These are phyloP conservation scores for Drosophila formosana DNA, from an alignment of 2,888 invertebrate genomes.

Conservation along the genomic window DNA sequence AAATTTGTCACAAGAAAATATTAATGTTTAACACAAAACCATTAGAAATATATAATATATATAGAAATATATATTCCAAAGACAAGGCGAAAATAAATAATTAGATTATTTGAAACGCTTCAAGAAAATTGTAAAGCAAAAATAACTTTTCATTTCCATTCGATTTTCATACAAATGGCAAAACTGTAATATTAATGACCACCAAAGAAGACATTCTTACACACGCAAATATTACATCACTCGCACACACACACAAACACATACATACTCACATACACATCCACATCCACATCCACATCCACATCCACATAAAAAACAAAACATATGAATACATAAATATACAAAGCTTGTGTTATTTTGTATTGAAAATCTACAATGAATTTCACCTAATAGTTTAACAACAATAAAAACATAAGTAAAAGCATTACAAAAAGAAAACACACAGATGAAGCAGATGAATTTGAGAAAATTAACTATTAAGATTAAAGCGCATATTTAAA, in stretches of 20 bases:
- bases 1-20: slow-evolving; percentile 71
- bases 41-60: slow-evolving; percentile 40
- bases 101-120: slow-evolving; percentile 52
- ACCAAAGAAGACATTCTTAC: slow-evolving; percentile 38
- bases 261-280: slow-evolving; percentile 1
- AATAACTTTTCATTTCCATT: slow-evolving; percentile 23
- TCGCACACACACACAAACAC: slow-evolving; percentile 29
- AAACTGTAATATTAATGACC: slow-evolving; percentile 51
- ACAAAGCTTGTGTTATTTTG: slow-evolving; percentile 68
- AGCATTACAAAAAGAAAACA: slow-evolving; percentile 21
- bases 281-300: background rate
- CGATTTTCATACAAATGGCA: slow-evolving; percentile 16
- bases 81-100: slow-evolving; percentile 36
- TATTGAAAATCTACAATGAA: slow-evolving; percentile 68
- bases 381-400: slow-evolving; percentile 62
- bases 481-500: slow-evolving; percentile 67
- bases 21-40: slow-evolving; percentile 58
- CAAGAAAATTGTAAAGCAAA: slow-evolving; percentile 40
- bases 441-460: slow-evolving; percentile 25
- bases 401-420: slow-evolving; percentile 47
- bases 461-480: slow-evolving; percentile 62
- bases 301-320: background rate
- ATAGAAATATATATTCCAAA: slow-evolving; percentile 45
- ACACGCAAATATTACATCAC: slow-evolving; percentile 27
- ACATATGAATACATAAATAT: slow-evolving; percentile 39